phyloP scores from a whole-genome alignment of 2,888 invertebrate genomes.

The Eumerus sabulonum region DNA sequence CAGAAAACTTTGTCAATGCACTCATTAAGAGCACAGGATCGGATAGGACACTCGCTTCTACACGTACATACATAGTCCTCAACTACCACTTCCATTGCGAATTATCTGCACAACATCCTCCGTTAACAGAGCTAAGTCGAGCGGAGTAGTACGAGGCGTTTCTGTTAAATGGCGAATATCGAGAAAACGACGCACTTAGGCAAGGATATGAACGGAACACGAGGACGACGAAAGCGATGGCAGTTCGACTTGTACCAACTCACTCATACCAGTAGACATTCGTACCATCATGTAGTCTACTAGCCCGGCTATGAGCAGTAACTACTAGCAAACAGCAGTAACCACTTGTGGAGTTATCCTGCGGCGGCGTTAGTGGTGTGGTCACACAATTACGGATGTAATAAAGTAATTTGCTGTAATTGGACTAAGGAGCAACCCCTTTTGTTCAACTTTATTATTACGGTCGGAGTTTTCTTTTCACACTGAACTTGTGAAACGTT shows the following conservation, averaged over 20 bases:
- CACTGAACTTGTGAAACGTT: constrained; percentile 27
- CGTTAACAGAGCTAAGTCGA: constrained; percentile 18
- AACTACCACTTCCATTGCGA: constrained; percentile 43
- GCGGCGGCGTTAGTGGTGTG: constrained; percentile 70
- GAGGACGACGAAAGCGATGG: too few species aligned
- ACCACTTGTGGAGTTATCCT: constrained; percentile 67
- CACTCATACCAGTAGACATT: too few species aligned
- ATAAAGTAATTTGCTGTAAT: constrained; percentile 78
- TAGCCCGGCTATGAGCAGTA: background rate
- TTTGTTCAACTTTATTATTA: constrained; percentile 68
- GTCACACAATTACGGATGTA: constrained; percentile 79
- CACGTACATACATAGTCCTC: constrained; percentile 17
- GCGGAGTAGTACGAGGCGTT: constrained; percentile 55
- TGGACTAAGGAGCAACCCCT: constrained; percentile 73
- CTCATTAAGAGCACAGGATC: constrained; percentile 60
- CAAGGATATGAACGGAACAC: constrained; percentile 32
- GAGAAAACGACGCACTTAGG: constrained; percentile 65
- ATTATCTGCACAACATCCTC: constrained; percentile 44
- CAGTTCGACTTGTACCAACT: too few species aligned
- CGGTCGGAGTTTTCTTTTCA: constrained; percentile 62
- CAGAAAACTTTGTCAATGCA: constrained; percentile 69
- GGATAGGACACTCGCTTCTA: constrained; percentile 18
- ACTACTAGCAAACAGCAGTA: constrained; percentile 28
- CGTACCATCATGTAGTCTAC: too few species aligned
- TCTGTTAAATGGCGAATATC: constrained; percentile 62